A percentile compares a stretch with the other conserved stretches of the same genome.
phyloP scores from a whole-genome alignment of 2,888 invertebrate species.

The Anthophora plumipes region DNA sequence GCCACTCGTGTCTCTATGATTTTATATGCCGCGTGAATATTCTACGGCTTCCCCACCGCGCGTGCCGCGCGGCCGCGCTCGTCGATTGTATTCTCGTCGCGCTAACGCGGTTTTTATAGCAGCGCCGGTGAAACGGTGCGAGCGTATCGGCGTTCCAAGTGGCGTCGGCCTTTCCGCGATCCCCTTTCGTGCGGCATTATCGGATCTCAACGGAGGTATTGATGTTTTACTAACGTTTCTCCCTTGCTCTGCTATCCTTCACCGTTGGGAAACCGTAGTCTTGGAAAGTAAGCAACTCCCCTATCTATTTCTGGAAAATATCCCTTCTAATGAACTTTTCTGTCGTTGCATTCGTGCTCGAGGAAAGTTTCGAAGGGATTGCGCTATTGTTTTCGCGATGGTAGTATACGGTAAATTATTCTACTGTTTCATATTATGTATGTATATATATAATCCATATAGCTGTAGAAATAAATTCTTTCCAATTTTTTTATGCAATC shows the following conservation, averaged over 20 bases:
- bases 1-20: constrained; percentile 82
- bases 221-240: constrained; percentile 1
- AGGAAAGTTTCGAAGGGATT: too few species aligned
- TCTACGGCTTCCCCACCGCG: constrained; percentile 64
- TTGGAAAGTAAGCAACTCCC: background rate
- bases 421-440: too few species aligned
- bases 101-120: constrained; percentile 56
- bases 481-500: too few species aligned
- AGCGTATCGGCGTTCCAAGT: constrained; percentile 6
- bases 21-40: constrained; percentile 81
- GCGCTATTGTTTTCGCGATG: background rate
- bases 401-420: background rate
- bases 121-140: constrained; percentile 30
- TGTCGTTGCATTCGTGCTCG: background rate
- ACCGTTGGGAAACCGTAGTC: background rate
- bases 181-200: constrained; percentile 26
- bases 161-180: constrained; percentile 23
- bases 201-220: constrained; percentile 6
- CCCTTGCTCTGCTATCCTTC: background rate
- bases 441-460: too few species aligned
- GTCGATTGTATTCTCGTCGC: constrained; percentile 80
- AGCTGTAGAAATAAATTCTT: too few species aligned
- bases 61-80: constrained; percentile 75
- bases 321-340: background rate
- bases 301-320: background rate